Conservation (phyloP, 2,797 vertebrate genomes). For the Neomorphus geoffroyi region DNA sequence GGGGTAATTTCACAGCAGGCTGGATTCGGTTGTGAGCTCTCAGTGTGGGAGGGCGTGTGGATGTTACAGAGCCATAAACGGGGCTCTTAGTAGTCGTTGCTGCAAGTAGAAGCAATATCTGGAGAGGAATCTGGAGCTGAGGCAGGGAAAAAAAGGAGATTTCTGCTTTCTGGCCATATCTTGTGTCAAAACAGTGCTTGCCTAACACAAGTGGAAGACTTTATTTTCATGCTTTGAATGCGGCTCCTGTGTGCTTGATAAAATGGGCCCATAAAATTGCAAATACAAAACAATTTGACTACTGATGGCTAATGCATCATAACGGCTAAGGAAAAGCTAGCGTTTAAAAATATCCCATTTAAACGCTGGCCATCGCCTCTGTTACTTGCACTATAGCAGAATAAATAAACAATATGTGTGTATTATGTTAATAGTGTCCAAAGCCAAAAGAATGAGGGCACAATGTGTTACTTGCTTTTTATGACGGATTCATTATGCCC, state of each 20-base stretch:
- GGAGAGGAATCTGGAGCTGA: background rate
- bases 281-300: slow-evolving; percentile 64
- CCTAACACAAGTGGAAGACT: slow-evolving; percentile 33
- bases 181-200: background rate
- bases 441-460: background rate
- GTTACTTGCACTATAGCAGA: background rate
- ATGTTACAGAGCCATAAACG: background rate
- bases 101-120: background rate
- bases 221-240: slow-evolving; percentile 38
- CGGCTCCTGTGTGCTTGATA: slow-evolving; percentile 47
- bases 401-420: slow-evolving; percentile 63
- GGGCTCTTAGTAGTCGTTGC: background rate
- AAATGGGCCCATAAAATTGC: slow-evolving; percentile 68
- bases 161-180: background rate
- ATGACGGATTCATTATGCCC: background rate
- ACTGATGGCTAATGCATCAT: slow-evolving; percentile 63
- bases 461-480: slow-evolving; percentile 8
- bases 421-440: slow-evolving; percentile 29
- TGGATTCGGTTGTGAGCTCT: background rate
- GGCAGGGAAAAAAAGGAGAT: background rate
- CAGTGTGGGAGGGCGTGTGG: background rate
- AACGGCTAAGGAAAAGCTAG: slow-evolving; percentile 1
- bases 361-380: background rate
- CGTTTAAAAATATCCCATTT: slow-evolving; percentile 40
- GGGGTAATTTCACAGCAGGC: background rate